Evolutionary conservation across 2,888 invertebrate species (phyloP).

Genomic region (Chrysolina oricalcia): DNA sequence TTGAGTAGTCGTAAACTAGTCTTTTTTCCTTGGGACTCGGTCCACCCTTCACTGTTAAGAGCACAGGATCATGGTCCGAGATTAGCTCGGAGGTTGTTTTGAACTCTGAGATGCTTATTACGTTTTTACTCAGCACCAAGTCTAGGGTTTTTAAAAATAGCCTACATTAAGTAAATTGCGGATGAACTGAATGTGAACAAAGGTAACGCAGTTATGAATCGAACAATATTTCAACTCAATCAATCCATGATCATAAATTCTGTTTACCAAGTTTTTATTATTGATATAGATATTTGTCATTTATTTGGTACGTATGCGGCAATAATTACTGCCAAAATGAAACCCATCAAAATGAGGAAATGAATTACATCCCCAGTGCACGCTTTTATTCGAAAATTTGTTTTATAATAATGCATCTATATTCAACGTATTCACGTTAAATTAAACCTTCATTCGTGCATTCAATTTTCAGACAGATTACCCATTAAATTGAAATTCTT

Average conservation of each 20-base stretch:
- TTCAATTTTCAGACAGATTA: constrained; percentile 40
- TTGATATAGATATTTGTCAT: not conserved
- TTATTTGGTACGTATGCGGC: constrained; percentile 26
- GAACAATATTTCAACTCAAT: not conserved
- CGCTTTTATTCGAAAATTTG: constrained; percentile 40
- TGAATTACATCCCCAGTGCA: constrained; percentile 42
- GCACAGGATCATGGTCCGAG: too few species aligned
- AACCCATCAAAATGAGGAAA: constrained; percentile 39
- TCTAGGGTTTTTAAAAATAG: too few species aligned
- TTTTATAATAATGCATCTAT: constrained; percentile 41
- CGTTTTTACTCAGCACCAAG: too few species aligned
- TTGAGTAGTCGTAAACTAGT: too few species aligned
- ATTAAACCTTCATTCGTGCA: constrained; percentile 35
- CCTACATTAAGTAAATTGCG: too few species aligned
- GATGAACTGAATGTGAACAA: not conserved
- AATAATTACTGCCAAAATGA: constrained; percentile 41
- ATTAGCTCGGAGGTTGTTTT: too few species aligned
- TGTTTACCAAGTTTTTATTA: not conserved
- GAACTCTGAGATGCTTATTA: too few species aligned
- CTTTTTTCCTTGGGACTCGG: too few species aligned
- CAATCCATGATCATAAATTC: not conserved
- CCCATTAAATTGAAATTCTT: constrained; percentile 30
- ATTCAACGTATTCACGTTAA: constrained; percentile 29
- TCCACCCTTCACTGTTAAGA: too few species aligned
- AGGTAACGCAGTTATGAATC: not conserved